Percentiles rank a stretch among this genome's conserved stretches.
Conservation (phyloP, 2,113 vertebrate species). For the Toxostoma redivivum region DNA sequence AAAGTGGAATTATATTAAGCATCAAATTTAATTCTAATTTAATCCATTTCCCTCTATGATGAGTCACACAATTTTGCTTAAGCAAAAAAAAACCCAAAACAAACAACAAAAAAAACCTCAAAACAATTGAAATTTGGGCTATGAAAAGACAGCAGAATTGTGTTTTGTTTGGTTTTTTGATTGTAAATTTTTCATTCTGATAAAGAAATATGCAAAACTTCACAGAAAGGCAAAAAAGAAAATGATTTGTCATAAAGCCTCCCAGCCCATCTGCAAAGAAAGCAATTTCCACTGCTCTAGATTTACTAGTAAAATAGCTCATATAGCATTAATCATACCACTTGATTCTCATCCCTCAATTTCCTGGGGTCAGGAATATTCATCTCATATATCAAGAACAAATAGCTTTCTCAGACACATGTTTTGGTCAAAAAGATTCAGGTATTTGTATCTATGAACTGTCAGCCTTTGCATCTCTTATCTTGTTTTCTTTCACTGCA, state of each 20-base stretch:
- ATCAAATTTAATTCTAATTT: background rate
- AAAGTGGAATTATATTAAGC: background rate
- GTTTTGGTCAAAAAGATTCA: background rate
- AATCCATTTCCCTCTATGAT: background rate
- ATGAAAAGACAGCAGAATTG: background rate
- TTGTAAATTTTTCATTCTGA: background rate
- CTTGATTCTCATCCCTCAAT: background rate
- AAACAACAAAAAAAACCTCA: background rate
- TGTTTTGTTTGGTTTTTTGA: accelerated
- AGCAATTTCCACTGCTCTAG: background rate
- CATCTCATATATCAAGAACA: background rate
- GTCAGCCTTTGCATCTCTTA: background rate
- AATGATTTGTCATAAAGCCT: background rate
- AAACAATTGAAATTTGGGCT: background rate
- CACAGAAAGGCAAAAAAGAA: background rate
- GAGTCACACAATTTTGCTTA: background rate
- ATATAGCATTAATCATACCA: background rate
- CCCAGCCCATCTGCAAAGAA: background rate
- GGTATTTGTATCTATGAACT: background rate
- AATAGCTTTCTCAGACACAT: background rate
- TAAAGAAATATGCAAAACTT: background rate
- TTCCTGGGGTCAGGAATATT: background rate
- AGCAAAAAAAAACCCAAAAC: accelerated
- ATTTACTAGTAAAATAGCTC: background rate
- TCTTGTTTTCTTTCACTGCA: background rate